Evolutionary conservation across 1,140 invertebrate genomes (phyloP), one percentile per base, ranked within the genome.

Genomic region (Megathymus violae): DNA sequence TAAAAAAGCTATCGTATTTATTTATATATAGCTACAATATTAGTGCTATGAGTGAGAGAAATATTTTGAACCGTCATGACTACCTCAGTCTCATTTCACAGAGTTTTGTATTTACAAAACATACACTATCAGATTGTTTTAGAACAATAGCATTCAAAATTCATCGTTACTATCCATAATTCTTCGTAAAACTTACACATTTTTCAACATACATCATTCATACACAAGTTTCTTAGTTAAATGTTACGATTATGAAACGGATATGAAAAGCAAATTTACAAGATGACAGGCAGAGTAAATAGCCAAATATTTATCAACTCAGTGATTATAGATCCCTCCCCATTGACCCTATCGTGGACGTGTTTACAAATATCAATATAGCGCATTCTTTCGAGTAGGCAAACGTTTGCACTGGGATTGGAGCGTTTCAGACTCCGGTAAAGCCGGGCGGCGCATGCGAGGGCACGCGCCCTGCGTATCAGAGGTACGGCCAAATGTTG

Each of bases 391-490:
- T 79, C 72, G 73, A 76, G 63, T 80, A 69, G 63, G 76, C 71
- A 82, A 82, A 82, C 79, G 73, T 78, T 80, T 82, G 73, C 73
- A 31, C 62, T 79, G 47, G 74, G 71, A 81, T 76, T 69, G 68
- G 58, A 59, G 46, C 59, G 64, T 71, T 78, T 75, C 67, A 70
- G 65, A 64, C 62, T 61, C 52, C 67, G 62, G 22, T 43, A 81
- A 80, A 83, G 77, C 80, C 76, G 44, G 16, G 11, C 48, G 64
- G 62, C 64, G 69, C 52, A 81, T 83, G 80, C 78, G 69, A 48
- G 68, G 62, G 65, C 80, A 83, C 80, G 80, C 74, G 65, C 80
- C 60, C 68, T 71, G 76, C 80, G 76, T 78, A 74, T 78, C 64
- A 25, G 11, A 44, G 61, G 69, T 67, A 60, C 62, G 62, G 54